Conservation (phyloP, 2,113 vertebrate genomes). For the Leptobrachium leishanense region DNA sequence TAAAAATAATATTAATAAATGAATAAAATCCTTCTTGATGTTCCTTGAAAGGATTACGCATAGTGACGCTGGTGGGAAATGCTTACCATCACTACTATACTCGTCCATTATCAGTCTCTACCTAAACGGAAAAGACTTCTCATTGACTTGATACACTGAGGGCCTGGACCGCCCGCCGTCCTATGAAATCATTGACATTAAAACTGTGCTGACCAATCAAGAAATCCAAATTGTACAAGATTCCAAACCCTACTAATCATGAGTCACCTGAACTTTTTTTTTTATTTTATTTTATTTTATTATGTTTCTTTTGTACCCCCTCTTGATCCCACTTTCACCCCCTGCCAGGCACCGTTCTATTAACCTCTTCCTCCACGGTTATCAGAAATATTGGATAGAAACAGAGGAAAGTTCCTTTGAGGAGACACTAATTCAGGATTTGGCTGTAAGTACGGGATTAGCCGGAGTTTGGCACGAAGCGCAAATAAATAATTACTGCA, state of each 20-base stretch:
- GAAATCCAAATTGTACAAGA: slow-evolving; percentile 79
- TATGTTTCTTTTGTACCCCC: slow-evolving; percentile 66
- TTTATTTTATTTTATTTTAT: slow-evolving; percentile 20
- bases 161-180: neutral
- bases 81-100: too few species aligned
- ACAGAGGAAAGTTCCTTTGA: slow-evolving; percentile 99
- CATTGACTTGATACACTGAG: neutral
- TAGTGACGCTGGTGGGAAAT: neutral
- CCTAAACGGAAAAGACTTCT: neutral
- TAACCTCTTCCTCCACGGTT: slow-evolving; percentile 99
- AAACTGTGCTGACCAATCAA: slow-evolving; percentile 80
- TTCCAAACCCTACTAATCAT: slow-evolving; percentile 80
- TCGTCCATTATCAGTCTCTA: too few species aligned
- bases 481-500: slow-evolving; percentile 30
- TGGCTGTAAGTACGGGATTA: slow-evolving; percentile 94
- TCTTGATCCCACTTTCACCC: slow-evolving; percentile 85
- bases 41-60: neutral
- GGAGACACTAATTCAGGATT: slow-evolving; percentile 98
- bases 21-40: neutral
- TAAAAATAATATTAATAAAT: too few species aligned
- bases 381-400: slow-evolving; percentile 99
- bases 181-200: neutral
- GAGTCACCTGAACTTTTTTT: slow-evolving; percentile 70
- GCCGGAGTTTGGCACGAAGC: slow-evolving; percentile 30
- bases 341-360: slow-evolving; percentile 97